Conservation (phyloP, 2,797 vertebrate genomes). For the Sebastes itinus region DNA sequence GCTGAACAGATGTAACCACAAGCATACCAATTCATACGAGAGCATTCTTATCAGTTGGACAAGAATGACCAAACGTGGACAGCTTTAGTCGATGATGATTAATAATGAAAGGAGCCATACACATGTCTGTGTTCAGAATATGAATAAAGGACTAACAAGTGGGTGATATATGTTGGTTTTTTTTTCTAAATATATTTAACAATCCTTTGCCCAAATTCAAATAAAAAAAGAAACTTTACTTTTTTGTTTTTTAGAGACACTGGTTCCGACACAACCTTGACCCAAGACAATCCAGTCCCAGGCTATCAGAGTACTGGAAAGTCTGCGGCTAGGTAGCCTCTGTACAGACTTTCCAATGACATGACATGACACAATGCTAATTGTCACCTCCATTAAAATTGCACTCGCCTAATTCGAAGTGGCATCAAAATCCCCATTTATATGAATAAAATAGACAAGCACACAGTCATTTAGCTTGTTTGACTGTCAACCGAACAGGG, state of each 20-base stretch:
- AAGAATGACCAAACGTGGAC: not conserved
- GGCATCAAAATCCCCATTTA: not conserved
- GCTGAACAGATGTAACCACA: slow-evolving; percentile 20
- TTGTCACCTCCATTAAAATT: slow-evolving; percentile 7
- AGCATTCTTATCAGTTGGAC: not conserved
- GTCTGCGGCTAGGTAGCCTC: slow-evolving; percentile 1
- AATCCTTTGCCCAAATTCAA: not conserved
- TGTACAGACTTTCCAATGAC: slow-evolving; percentile 38
- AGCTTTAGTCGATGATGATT: not conserved
- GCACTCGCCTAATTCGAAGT: not conserved
- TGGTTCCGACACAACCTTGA: not conserved
- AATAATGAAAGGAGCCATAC: not conserved
- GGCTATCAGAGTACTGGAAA: slow-evolving; percentile 43
- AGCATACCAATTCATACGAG: slow-evolving; percentile 30
- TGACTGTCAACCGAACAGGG: not conserved
- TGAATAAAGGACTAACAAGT: not conserved
- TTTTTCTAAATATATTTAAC: not conserved
- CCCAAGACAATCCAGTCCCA: slow-evolving; percentile 12
- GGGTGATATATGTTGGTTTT: rapidly evolving
- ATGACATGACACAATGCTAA: slow-evolving; percentile 6
- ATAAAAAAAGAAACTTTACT: not conserved
- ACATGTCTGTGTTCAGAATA: not conserved
- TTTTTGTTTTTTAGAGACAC: not conserved
- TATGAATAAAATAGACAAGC: not conserved
- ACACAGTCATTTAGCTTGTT: not conserved